These are phyloP conservation scores for Ceratina calcarata DNA, from an alignment of 1,140 invertebrate species.

Conservation along the genomic window DNA sequence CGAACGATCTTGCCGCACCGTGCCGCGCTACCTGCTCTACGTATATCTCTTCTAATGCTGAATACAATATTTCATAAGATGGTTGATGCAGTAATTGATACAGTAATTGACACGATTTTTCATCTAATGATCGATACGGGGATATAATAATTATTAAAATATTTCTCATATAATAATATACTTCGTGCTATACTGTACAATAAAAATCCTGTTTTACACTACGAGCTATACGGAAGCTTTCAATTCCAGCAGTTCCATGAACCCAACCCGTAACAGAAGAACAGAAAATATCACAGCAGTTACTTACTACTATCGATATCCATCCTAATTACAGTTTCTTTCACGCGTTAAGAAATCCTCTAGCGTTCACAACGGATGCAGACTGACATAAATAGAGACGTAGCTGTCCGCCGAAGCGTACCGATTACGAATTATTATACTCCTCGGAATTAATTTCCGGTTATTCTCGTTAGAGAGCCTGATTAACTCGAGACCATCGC, in stretches of 20 bases:
- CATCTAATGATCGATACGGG: too few relatives aligned
- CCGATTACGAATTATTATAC: slow-evolving; percentile 28
- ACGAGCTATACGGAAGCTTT: neutral
- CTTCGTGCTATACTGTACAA: too few relatives aligned
- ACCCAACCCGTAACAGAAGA: neutral
- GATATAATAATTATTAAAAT: too few relatives aligned
- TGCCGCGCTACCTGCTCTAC: slow-evolving; percentile 66
- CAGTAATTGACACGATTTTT: too few relatives aligned
- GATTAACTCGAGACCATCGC: slow-evolving; percentile 20
- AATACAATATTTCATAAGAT: too few relatives aligned
- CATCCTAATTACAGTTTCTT: slow-evolving; percentile 13
- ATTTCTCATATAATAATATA: too few relatives aligned
- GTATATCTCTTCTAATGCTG: slow-evolving; percentile 19
- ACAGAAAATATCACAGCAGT: neutral
- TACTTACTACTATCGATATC: slow-evolving; percentile 8
- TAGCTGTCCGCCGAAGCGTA: neutral
- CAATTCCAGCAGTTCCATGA: neutral
- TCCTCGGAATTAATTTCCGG: neutral
- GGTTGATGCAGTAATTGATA: too few relatives aligned
- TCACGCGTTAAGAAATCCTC: neutral
- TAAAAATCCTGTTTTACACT: too few relatives aligned
- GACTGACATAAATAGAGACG: slow-evolving; percentile 9
- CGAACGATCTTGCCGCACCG: slow-evolving; percentile 65
- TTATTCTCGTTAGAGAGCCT: slow-evolving; percentile 31
- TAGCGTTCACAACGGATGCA: neutral